These are phyloP conservation scores for Mobula hypostoma DNA, from an alignment of 2,113 vertebrate genomes.

Conservation along the genomic window DNA sequence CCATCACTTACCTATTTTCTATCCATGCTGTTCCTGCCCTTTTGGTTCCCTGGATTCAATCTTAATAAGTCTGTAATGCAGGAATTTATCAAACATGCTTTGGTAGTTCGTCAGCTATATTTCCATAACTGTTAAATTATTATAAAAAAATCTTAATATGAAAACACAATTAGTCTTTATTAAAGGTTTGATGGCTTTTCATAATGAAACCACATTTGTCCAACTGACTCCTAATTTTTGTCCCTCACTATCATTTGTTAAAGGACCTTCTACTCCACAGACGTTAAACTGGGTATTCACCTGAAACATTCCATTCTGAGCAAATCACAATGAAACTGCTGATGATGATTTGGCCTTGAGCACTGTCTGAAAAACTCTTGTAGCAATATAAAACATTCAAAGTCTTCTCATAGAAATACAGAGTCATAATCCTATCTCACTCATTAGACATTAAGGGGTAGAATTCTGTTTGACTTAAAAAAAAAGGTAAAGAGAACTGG, in stretches of 20 bases:
- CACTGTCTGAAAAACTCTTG: too few species aligned
- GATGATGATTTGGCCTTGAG: too few species aligned
- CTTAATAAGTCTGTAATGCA: background rate
- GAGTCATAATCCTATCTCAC: background rate
- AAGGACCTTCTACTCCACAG: background rate
- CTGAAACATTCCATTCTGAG: too few species aligned
- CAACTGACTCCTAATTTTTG: background rate
- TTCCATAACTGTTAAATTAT: background rate
- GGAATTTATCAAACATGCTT: background rate
- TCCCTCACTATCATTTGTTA: background rate
- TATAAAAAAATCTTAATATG: background rate
- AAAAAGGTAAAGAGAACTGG: too few species aligned
- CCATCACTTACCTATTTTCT: background rate
- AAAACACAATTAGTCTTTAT: background rate
- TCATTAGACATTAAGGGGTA: background rate
- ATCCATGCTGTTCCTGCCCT: too few species aligned
- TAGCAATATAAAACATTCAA: too few species aligned
- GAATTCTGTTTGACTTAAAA: too few species aligned
- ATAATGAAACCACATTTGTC: background rate
- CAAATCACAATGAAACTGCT: too few species aligned
- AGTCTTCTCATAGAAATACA: too few species aligned
- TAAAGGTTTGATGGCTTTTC: background rate
- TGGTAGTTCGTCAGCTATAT: background rate
- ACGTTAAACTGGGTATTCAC: background rate
- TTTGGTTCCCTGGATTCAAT: background rate